A percentile compares a stretch with the other conserved stretches of the same genome.
Evolutionary conservation across 2,797 vertebrate species (phyloP).

Genomic region (Paramormyrops hopkinsi): DNA sequence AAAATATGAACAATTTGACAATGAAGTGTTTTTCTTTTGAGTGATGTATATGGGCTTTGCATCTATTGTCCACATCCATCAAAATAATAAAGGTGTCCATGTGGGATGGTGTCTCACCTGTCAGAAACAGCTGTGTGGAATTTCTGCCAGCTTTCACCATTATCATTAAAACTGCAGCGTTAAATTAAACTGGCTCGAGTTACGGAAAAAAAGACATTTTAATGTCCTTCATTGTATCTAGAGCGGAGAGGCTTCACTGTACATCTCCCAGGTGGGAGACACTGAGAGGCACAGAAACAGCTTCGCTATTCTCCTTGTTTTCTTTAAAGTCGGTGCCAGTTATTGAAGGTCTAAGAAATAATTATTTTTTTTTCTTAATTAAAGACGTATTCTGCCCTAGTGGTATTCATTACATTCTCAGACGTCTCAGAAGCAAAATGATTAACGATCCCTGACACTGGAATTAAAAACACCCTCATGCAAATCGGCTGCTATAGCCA

Average conservation of each 20-base stretch:
- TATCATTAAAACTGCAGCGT: neutral
- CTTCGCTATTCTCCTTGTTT: slow-evolving; percentile 35
- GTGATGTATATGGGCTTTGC: neutral
- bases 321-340: slow-evolving; percentile 43
- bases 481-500: slow-evolving; percentile 42
- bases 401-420: slow-evolving; percentile 36
- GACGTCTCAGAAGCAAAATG: slow-evolving; percentile 37
- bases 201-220: neutral
- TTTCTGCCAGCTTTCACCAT: neutral
- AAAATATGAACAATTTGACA: neutral
- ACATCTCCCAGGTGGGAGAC: slow-evolving; percentile 22
- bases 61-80: neutral
- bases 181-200: neutral
- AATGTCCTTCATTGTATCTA: neutral
- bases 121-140: neutral
- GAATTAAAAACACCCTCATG: slow-evolving; percentile 56
- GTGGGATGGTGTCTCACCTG: neutral
- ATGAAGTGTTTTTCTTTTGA: neutral
- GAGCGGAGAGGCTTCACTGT: neutral
- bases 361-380: slow-evolving; percentile 27
- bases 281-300: slow-evolving; percentile 39
- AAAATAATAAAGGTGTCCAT: neutral
- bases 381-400: slow-evolving; percentile 40
- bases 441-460: slow-evolving; percentile 58
- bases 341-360: slow-evolving; percentile 46